Conservation (phyloP, 2,888 invertebrate species). For the Meloe dianella region DNA sequence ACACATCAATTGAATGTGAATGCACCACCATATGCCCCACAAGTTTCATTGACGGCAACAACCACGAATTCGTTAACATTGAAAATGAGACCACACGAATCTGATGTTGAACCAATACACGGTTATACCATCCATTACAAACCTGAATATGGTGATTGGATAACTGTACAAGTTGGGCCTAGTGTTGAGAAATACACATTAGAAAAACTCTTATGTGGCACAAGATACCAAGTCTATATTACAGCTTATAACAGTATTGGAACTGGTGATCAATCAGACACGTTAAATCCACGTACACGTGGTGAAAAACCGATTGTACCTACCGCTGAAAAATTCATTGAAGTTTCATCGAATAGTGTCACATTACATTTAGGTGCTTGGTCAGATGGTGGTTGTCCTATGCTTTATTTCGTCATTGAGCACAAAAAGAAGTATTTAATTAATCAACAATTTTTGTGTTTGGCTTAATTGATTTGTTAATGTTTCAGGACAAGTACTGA, state of each 20-base stretch:
- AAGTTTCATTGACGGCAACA: constrained; percentile 74
- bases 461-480: constrained; percentile 1
- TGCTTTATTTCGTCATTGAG: constrained; percentile 94
- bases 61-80: constrained; percentile 78
- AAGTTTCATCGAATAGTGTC: constrained; percentile 91
- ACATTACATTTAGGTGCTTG: constrained; percentile 91
- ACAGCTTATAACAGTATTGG: constrained; percentile 95
- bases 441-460: background rate
- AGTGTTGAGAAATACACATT: constrained; percentile 83
- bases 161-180: constrained; percentile 75
- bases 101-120: constrained; percentile 86
- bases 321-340: constrained; percentile 87
- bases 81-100: constrained; percentile 74
- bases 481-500: constrained; percentile 75
- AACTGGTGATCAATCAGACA: constrained; percentile 88
- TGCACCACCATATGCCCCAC: constrained; percentile 76
- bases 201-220: constrained; percentile 89
- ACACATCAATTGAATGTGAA: constrained; percentile 88
- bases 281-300: constrained; percentile 86
- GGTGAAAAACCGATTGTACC: constrained; percentile 94
- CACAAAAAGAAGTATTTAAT: constrained; percentile 84
- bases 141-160: constrained; percentile 94
- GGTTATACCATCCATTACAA: constrained; percentile 93
- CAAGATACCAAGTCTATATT: constrained; percentile 91
- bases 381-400: constrained; percentile 94